Evolutionary conservation across 2,113 vertebrate species (phyloP).

Genomic region (Ptilonorhynchus violaceus): DNA sequence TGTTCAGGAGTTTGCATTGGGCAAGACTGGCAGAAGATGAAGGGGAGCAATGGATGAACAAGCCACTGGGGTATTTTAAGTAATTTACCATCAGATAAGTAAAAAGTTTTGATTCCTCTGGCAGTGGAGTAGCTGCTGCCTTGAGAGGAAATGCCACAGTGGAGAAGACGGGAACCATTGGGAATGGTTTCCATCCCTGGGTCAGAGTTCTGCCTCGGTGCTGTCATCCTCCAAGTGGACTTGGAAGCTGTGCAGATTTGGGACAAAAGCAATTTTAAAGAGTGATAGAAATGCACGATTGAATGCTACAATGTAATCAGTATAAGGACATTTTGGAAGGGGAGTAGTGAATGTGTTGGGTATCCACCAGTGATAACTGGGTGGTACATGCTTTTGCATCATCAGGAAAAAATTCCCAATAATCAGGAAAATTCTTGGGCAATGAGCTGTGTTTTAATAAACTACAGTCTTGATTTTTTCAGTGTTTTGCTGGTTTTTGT

Average conservation of each 20-base stretch:
- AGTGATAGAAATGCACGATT: not conserved
- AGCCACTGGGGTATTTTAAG: not conserved
- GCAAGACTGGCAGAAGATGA: not conserved
- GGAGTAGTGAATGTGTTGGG: not conserved
- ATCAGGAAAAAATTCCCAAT: not conserved
- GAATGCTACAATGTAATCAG: not conserved
- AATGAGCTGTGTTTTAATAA: not conserved
- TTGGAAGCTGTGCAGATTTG: not conserved
- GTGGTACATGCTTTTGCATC: not conserved
- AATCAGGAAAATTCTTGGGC: not conserved
- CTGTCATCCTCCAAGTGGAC: not conserved
- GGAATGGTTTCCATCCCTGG: not conserved
- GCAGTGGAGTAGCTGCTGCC: not conserved
- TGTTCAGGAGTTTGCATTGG: not conserved
- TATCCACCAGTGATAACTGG: not conserved
- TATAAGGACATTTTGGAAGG: not conserved
- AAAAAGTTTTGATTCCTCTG: not conserved
- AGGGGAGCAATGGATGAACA: not conserved
- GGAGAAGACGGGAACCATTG: not conserved
- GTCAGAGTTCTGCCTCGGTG: not conserved
- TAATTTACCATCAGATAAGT: not conserved
- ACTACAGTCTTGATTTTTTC: not conserved
- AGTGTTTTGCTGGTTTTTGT: not conserved
- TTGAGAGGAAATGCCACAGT: not conserved
- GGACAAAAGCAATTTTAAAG: not conserved